These are phyloP conservation scores for Falco naumanni DNA, from an alignment of 2,797 vertebrate genomes.

Conservation along the genomic window DNA sequence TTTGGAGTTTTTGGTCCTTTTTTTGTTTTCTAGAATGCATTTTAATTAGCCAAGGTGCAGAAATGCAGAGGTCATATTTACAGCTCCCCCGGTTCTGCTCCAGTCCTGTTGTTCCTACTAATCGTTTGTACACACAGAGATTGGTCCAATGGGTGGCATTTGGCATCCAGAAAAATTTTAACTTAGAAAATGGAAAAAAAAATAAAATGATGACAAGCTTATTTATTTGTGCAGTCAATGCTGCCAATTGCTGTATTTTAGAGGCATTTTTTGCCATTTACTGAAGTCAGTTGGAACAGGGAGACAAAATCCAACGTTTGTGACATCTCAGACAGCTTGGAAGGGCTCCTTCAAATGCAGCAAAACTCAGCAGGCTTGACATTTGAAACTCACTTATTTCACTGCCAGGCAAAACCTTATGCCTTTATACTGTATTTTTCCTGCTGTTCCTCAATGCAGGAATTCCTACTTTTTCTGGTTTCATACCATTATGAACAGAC, in stretches of 20 bases:
- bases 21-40: neutral
- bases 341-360: conserved; percentile 40
- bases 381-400: conserved; percentile 39
- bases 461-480: conserved; percentile 13
- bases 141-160: neutral
- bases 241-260: neutral
- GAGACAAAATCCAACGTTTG: neutral
- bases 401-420: conserved; percentile 38
- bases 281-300: conserved; percentile 37
- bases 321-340: conserved; percentile 40
- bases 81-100: neutral
- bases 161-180: neutral
- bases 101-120: neutral
- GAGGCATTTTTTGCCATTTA: conserved; percentile 19
- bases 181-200: neutral
- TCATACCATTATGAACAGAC: neutral
- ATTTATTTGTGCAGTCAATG: neutral
- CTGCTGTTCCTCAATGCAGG: conserved; percentile 15
- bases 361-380: conserved; percentile 53
- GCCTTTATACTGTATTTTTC: conserved; percentile 9
- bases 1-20: neutral
- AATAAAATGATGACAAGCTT: neutral
- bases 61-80: neutral
- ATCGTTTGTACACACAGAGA: neutral
- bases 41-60: neutral